Percentiles rank a stretch among this genome's conserved stretches.
These are phyloP conservation scores for Nanorana parkeri DNA, from an alignment of 2,113 vertebrate species.

Conservation along the genomic window DNA sequence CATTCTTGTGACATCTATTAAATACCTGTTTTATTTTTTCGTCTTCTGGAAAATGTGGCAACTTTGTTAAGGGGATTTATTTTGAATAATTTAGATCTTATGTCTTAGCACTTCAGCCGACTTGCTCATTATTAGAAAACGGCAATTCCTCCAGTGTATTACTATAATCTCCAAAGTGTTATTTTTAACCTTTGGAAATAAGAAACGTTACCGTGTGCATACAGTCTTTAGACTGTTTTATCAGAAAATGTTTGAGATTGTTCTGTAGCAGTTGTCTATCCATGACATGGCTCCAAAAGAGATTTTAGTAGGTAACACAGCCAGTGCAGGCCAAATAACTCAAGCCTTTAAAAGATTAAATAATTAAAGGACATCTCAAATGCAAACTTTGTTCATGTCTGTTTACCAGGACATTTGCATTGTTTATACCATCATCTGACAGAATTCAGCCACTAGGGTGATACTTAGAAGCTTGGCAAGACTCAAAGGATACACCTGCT, in stretches of 20 bases:
- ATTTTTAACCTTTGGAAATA: background rate
- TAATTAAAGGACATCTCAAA: background rate
- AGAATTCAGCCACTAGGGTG: slow-evolving; percentile 19
- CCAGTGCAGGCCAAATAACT: no score
- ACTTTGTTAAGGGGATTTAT: no score
- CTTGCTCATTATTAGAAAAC: no score
- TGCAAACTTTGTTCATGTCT: slow-evolving; percentile 5
- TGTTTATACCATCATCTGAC: slow-evolving; percentile 28
- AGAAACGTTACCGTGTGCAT: background rate
- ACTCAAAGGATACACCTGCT: slow-evolving; percentile 40
- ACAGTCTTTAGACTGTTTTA: background rate
- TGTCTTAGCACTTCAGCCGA: no score
- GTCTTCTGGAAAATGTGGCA: no score
- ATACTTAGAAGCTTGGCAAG: slow-evolving; percentile 46
- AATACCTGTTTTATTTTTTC: no score
- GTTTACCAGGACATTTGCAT: slow-evolving; percentile 5
- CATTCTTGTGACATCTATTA: no score
- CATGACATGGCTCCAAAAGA: no score
- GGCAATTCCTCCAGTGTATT: no score
- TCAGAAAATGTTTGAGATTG: background rate
- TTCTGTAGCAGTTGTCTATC: background rate
- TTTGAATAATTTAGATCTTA: no score
- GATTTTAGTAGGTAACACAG: background rate
- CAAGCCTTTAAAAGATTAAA: background rate
- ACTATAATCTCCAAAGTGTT: background rate